Conservation (phyloP, 2,113 vertebrate genomes). For the Oceanodroma tethys region DNA sequence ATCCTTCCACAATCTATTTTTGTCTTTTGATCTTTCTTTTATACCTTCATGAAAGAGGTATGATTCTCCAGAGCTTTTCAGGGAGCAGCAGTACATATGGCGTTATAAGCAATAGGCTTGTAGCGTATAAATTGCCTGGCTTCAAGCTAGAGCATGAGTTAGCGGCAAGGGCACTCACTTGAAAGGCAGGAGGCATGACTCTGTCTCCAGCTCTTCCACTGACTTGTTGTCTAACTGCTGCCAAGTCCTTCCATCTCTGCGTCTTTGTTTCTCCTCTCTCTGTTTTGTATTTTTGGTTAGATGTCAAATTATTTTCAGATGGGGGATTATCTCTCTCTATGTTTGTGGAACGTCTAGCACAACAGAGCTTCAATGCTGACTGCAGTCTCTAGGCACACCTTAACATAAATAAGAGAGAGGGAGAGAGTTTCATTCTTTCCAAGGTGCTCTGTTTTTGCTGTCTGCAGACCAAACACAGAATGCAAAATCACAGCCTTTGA, state of each 20-base stretch:
- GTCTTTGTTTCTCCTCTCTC: neutral
- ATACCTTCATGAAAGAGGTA: neutral
- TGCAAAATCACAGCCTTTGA: neutral
- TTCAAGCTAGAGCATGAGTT: neutral
- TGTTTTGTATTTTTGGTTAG: conserved; percentile 26
- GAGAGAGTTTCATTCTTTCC: conserved; percentile 22
- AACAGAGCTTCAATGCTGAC: neutral
- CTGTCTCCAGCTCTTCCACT: neutral
- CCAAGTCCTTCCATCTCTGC: neutral
- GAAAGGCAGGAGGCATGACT: neutral
- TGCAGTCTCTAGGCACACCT: neutral
- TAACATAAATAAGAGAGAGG: conserved; percentile 25
- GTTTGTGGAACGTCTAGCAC: conserved; percentile 42
- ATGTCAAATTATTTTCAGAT: conserved; percentile 49
- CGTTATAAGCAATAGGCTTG: neutral
- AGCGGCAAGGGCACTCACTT: neutral
- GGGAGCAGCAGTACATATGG: neutral
- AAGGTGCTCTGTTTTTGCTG: neutral
- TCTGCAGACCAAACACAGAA: neutral
- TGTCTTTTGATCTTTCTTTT: conserved; percentile 4
- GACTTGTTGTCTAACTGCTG: neutral
- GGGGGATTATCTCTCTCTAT: conserved; percentile 19
- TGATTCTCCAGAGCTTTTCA: neutral
- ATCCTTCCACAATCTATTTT: neutral
- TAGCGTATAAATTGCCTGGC: neutral